Conservation (phyloP, 2,797 vertebrate genomes). For the Amblyraja radiata region DNA sequence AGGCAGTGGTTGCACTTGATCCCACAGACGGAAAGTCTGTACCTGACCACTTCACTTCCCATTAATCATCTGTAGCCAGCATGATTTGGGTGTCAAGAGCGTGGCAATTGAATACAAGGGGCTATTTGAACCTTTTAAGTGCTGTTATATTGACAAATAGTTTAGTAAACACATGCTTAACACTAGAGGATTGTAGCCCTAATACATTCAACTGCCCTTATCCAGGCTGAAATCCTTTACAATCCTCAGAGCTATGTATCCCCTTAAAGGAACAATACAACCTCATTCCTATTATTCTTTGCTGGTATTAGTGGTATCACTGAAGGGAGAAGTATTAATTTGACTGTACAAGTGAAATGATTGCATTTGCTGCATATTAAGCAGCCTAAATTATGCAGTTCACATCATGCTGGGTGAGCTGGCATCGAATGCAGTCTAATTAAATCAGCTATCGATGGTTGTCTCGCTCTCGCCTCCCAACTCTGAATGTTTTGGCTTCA, state of each 20-base stretch:
- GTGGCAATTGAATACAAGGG: not conserved
- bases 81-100: not conserved
- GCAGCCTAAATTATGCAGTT: too few species aligned
- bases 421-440: not conserved
- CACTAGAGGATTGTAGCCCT: not conserved
- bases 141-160: too few species aligned
- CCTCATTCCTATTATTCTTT: not conserved
- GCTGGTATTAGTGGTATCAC: not conserved
- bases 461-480: not conserved
- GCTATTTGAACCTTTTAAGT: too few species aligned
- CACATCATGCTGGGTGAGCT: not conserved
- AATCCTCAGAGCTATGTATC: not conserved
- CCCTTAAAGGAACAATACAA: not conserved
- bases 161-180: not conserved
- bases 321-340: not conserved
- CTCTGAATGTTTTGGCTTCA: not conserved
- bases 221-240: not conserved
- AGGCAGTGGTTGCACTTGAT: not conserved
- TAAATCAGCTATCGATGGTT: not conserved
- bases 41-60: not conserved
- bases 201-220: not conserved
- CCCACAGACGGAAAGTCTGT: not conserved
- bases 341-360: not conserved
- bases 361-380: not conserved
- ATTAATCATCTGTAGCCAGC: not conserved